Evolutionary conservation across 2,888 invertebrate species (phyloP).

Genomic region (Theodoxus fluviatilis): DNA sequence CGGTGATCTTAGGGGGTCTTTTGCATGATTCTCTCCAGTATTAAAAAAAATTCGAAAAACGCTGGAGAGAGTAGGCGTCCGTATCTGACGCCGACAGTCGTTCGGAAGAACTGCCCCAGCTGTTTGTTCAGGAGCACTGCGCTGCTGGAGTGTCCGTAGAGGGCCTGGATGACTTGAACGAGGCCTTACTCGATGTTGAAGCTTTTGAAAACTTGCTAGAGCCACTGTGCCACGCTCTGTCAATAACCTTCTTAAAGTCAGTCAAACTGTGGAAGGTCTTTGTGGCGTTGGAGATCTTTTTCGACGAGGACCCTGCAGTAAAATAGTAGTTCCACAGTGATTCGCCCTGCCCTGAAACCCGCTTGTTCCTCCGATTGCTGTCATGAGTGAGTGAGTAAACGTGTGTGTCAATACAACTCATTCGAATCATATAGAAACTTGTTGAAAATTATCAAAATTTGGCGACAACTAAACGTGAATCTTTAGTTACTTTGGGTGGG

Average conservation of each 20-base stretch:
- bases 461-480: too few species aligned
- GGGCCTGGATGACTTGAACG: neutral
- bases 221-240: neutral
- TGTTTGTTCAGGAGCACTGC: neutral
- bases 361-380: conserved; percentile 1
- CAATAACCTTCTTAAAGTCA: neutral
- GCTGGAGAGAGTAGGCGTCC: neutral
- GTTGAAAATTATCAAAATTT: too few species aligned
- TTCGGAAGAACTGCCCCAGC: neutral
- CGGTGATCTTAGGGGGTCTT: neutral
- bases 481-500: too few species aligned
- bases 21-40: neutral
- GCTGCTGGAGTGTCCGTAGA: neutral
- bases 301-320: too few species aligned
- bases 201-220: neutral
- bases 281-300: neutral
- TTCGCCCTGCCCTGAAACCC: neutral
- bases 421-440: too few species aligned
- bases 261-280: neutral
- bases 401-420: too few species aligned
- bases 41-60: neutral
- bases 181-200: neutral
- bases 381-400: too few species aligned
- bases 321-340: neutral
- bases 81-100: neutral